Evolutionary conservation across 2,113 vertebrate species (phyloP).

Genomic region (Chaetodon auriga): DNA sequence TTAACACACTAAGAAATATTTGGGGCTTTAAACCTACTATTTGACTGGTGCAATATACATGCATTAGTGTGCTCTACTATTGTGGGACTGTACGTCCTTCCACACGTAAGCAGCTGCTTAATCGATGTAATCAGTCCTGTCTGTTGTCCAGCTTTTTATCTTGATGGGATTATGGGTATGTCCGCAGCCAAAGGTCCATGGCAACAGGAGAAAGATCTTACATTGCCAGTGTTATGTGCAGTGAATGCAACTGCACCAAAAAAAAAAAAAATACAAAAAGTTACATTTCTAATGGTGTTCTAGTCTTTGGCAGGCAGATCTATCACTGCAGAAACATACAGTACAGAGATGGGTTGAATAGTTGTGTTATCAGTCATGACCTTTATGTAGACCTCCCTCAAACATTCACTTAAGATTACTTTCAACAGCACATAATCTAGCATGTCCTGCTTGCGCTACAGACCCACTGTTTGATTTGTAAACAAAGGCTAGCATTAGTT

Average conservation of each 20-base stretch:
- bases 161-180: constrained; percentile 1
- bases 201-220: neutral
- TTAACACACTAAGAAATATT: neutral
- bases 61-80: neutral
- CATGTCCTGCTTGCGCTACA: constrained; percentile 35
- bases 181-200: neutral
- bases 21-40: neutral
- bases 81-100: neutral
- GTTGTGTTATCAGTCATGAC: neutral
- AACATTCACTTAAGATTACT: constrained; percentile 41
- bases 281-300: neutral
- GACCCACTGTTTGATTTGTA: constrained; percentile 66
- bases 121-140: neutral
- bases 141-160: neutral
- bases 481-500: constrained; percentile 40
- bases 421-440: constrained; percentile 55
- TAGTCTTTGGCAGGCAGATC: neutral
- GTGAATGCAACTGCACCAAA: neutral
- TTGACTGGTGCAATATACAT: neutral
- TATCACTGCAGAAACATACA: neutral
- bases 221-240: neutral
- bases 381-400: neutral
- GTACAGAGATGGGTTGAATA: neutral
- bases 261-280: no score
- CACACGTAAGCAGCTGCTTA: neutral